Percentiles rank a stretch among this genome's conserved stretches.
Conservation (phyloP, 2,113 vertebrate species). For the Sakesphorus luctuosus region DNA sequence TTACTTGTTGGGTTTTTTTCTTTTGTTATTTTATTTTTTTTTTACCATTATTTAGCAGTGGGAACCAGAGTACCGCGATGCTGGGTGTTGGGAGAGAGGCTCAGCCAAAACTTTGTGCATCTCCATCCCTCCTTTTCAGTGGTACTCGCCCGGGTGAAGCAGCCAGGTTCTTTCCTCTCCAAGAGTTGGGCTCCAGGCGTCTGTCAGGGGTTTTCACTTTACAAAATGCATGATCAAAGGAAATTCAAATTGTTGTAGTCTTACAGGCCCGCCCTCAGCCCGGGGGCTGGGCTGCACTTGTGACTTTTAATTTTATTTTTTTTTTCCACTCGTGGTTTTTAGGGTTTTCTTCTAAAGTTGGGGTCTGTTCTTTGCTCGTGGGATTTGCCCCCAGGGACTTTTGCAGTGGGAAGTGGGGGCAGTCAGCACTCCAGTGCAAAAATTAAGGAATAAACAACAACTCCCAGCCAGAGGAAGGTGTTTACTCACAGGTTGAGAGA, state of each 20-base stretch:
- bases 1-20: too few relatives aligned
- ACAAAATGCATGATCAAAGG: conserved; percentile 45
- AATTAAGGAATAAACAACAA: background rate
- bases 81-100: conserved; percentile 21
- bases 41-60: conserved; percentile 13
- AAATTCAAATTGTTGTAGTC: conserved; percentile 41
- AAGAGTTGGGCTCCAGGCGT: background rate
- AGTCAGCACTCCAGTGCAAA: background rate
- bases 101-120: conserved; percentile 10
- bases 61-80: conserved; percentile 47
- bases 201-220: background rate
- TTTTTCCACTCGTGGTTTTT: background rate
- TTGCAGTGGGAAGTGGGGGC: background rate
- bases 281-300: background rate
- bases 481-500: conserved; percentile 2
- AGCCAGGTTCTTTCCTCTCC: conserved; percentile 40
- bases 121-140: conserved; percentile 31
- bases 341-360: background rate
- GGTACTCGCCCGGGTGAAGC: conserved; percentile 53
- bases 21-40: background rate
- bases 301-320: background rate
- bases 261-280: background rate
- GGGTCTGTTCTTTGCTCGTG: conserved; percentile 52
- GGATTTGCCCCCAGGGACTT: background rate
- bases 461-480: conserved; percentile 30